These are phyloP conservation scores for Lophotriccus pileatus DNA, from an alignment of 2,797 vertebrate genomes.

Conservation along the genomic window DNA sequence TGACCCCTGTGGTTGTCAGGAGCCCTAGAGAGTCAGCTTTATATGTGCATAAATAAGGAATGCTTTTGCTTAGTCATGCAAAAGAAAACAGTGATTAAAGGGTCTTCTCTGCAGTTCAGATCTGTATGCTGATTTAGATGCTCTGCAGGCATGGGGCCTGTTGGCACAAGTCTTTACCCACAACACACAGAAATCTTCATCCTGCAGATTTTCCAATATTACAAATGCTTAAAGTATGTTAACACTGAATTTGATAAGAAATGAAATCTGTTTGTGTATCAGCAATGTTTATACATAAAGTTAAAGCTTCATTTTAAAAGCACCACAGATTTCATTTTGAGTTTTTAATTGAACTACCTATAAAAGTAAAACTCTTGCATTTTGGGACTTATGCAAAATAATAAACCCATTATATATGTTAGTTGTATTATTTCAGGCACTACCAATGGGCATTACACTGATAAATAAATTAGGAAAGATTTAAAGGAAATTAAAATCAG, in stretches of 20 bases:
- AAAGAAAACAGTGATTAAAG: neutral
- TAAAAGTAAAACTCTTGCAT: neutral
- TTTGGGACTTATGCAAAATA: neutral
- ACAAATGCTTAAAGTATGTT: neutral
- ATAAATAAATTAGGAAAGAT: neutral
- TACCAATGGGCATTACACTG: neutral
- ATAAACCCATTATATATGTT: neutral
- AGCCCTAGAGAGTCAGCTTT: neutral
- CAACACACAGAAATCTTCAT: neutral
- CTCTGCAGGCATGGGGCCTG: neutral
- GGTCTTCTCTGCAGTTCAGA: neutral
- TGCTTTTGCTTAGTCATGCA: neutral
- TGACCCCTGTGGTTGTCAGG: neutral
- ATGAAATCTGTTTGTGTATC: neutral
- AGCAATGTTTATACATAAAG: neutral
- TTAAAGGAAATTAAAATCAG: conserved; percentile 1
- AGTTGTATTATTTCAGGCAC: neutral
- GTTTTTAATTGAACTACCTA: neutral
- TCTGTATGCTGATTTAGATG: neutral
- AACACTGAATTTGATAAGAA: neutral
- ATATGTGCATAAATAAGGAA: neutral
- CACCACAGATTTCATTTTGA: neutral
- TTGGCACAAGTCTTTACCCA: neutral
- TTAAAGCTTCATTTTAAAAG: neutral
- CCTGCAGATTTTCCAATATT: neutral